Evolutionary conservation across 1,140 invertebrate species (phyloP).

Genomic region (Drosophila ficusphila): DNA sequence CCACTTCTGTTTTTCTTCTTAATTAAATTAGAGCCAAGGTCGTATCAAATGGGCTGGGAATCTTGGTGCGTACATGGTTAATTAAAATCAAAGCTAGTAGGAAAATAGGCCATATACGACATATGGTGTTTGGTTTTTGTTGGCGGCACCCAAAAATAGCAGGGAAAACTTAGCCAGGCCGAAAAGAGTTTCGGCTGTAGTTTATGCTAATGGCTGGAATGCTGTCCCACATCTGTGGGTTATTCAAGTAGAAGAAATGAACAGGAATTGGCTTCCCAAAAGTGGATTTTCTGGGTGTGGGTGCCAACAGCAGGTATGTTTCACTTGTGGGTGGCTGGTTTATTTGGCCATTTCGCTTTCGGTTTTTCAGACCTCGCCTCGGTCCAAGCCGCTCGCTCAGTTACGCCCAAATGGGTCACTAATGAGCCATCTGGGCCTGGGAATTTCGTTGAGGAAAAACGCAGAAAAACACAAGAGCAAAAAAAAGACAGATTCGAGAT

Average conservation of each 20-base stretch:
- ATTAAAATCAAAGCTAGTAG: constrained; percentile 25
- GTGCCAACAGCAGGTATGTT: constrained; percentile 14
- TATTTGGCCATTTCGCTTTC: constrained; percentile 7
- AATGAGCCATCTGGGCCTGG: constrained; percentile 67
- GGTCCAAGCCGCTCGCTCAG: constrained; percentile 54
- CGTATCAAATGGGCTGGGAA: constrained; percentile 58
- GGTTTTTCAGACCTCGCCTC: constrained; percentile 46
- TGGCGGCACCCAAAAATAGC: constrained; percentile 31
- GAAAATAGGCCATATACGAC: neutral
- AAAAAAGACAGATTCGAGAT: constrained; percentile 37
- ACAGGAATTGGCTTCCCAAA: constrained; percentile 19
- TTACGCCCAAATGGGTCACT: constrained; percentile 79
- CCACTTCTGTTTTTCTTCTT: constrained; percentile 53
- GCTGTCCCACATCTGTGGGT: constrained; percentile 7
- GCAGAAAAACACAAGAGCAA: constrained; percentile 12
- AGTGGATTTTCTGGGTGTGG: neutral
- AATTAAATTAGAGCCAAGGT: constrained; percentile 76
- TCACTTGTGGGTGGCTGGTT: constrained; percentile 23
- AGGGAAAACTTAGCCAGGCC: constrained; percentile 42
- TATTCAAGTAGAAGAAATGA: constrained; percentile 40
- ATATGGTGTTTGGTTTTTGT: constrained; percentile 36
- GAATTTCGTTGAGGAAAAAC: constrained; percentile 42
- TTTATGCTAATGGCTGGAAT: constrained; percentile 56
- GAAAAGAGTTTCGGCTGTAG: constrained; percentile 5
- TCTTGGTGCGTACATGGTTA: constrained; percentile 11